Evolutionary conservation across 2,113 vertebrate genomes (phyloP).

Genomic region (Dicaeum eximium): DNA sequence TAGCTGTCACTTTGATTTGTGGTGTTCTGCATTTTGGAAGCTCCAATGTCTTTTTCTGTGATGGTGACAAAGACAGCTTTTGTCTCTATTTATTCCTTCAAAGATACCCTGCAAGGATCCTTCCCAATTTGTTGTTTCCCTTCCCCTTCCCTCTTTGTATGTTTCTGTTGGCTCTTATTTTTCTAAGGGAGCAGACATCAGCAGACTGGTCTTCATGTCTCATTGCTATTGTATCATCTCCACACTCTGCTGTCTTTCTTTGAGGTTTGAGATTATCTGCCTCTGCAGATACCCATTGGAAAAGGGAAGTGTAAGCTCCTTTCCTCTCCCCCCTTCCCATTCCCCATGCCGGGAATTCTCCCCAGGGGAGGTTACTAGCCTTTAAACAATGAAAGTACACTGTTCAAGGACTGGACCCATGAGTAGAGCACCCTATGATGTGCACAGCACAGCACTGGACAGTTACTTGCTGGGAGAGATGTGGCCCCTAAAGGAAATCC

Average conservation of each 20-base stretch:
- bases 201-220: neutral
- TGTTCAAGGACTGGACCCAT: rapidly evolving
- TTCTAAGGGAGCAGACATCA: neutral
- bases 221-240: neutral
- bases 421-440: too few species aligned
- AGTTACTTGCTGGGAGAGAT: neutral
- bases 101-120: neutral
- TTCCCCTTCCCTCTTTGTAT: neutral
- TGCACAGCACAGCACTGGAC: neutral
- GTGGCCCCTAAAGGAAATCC: neutral
- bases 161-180: neutral
- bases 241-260: neutral
- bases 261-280: neutral
- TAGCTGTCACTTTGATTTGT: neutral
- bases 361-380: too few species aligned
- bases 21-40: neutral
- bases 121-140: neutral
- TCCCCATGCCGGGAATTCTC: rapidly evolving
- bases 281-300: neutral
- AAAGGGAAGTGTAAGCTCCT: neutral
- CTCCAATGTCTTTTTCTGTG: neutral
- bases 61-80: neutral
- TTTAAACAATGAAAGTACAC: neutral
- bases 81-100: neutral
- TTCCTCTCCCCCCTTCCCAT: rapidly evolving